Evolutionary conservation across 2,797 vertebrate species (phyloP), one percentile per base, ranked within the genome.

Genomic region (Poecilia gillii): DNA sequence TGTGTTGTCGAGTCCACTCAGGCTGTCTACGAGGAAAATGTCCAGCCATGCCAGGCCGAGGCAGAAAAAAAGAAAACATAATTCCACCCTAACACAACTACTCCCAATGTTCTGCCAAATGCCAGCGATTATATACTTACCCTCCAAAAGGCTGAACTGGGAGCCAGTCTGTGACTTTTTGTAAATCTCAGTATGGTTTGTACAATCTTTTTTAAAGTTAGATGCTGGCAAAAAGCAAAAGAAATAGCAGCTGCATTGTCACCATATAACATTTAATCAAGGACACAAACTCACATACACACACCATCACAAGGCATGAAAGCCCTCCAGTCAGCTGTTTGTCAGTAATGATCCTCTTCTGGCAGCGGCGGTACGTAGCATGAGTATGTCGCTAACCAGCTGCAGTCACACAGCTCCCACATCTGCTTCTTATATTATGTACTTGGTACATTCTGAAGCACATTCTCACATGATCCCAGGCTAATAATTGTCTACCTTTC

Each of bases 361-460:
- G 92, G 94, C 92, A 91, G 84, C 1, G 18, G 3, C 66, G 88
- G 85, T 78, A 83, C 80, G 85, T 90, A 92, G 92, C 91, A 92
- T 85, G 92, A 92, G 91, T 91, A 90, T 93, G 93, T 93, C 89
- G 80, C 91, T 94, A 95, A 95, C 92, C 94, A 94, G 94, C 91
- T 94, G 92, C 92, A 95, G 93, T 94, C 92, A 84, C 93, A 93
- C 90, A 46, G 85, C 87, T 88, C 89, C 72, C 91, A 95, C 95
- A 95, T 95, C 95, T 96, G 95, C 94, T 96, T 96, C 89, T 93
- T 93, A 96, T 96, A 93, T 95, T 84, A 93, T 94, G 94, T 96
- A 94, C 94, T 95, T 85, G 82, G 94, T 95, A 91, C 90, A 91
- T 90, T 94, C 91, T 93, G 90, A 93, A 90, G 90, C 81, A 77